Base-by-base conservation (phyloP, 2,888 invertebrate genomes). In the Drosophila lutescens region DNA sequence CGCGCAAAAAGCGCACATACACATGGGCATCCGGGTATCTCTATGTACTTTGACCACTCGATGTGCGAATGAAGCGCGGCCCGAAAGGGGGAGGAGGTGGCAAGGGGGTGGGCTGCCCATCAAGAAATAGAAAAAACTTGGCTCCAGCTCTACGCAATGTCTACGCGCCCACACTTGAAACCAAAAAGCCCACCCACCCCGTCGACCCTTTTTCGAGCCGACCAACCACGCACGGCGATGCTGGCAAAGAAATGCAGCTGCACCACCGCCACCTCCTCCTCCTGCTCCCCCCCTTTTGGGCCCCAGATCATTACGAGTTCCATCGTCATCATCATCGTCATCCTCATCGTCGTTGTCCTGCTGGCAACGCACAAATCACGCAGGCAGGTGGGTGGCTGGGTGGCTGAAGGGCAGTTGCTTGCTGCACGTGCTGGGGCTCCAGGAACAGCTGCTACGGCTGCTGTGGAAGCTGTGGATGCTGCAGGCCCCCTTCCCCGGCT, bases 111-210 rank as follows among this genome's bases (percentile, higher is more conserved):
- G 34, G 49, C 41, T 47, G 54, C 36, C 44, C 66, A 61, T 46
- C 74, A 86, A 86, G 83, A 84, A 84, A 84, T 84, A 84, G 86
- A 84, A 84, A 84, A 84, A 84, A 84, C 84, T 86, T 83, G 76
- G 68, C 67, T 72, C 67, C 73, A 78, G 65, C 80, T 83, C 83
- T 84, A 84, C 84, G 84, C 84, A 86, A 77, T 63, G 87, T 82
- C 84, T 86, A 85, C 85, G 80, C 80, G 78, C 78, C 87, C 85
- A 86, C 74, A 86, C 82, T 85, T 83, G 34, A 4, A 34, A 34
- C 12, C 34, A 12, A 10, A 12, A 34, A 34, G 1, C 9, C 44
- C 23, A 13, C 23, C 43, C 43, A 20, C 8, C n/a, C 44, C 1
- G 9, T 32, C 40, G 65, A 46, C 69, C 47, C 69, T 34, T 43